These are phyloP conservation scores for Alouatta palliata DNA, from an alignment of 2,113 vertebrate genomes.

Conservation along the genomic window DNA sequence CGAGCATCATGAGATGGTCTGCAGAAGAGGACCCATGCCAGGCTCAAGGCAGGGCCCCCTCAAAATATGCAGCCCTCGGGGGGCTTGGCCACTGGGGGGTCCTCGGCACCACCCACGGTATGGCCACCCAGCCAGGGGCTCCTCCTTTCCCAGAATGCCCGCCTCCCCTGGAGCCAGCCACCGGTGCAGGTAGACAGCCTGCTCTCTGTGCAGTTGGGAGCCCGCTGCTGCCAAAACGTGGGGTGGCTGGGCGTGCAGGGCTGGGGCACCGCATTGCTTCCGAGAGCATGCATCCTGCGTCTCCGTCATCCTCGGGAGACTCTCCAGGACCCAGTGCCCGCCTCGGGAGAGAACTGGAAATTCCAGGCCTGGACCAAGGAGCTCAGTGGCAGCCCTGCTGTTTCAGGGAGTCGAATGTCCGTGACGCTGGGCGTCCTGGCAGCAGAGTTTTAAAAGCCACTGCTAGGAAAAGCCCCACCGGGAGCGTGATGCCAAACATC, in stretches of 20 bases:
- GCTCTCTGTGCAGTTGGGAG: background rate
- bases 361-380: accelerated
- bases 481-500: background rate
- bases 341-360: accelerated
- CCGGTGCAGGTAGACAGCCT: background rate
- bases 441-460: background rate
- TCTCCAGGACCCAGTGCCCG: background rate
- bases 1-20: background rate
- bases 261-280: background rate
- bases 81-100: accelerated
- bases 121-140: accelerated
- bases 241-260: background rate
- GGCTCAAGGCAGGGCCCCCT: background rate
- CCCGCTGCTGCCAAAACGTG: accelerated
- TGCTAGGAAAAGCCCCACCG: background rate
- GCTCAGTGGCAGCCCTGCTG: accelerated
- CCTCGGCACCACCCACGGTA: accelerated
- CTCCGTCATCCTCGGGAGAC: accelerated
- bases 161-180: accelerated
- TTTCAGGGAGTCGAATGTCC: background rate
- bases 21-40: accelerated
- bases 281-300: background rate
- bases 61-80: background rate
- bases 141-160: background rate
- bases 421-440: accelerated